Evolutionary conservation across 2,888 invertebrate species (phyloP), one percentile per base, ranked within the genome.

Genomic region (Philaethria dido): DNA sequence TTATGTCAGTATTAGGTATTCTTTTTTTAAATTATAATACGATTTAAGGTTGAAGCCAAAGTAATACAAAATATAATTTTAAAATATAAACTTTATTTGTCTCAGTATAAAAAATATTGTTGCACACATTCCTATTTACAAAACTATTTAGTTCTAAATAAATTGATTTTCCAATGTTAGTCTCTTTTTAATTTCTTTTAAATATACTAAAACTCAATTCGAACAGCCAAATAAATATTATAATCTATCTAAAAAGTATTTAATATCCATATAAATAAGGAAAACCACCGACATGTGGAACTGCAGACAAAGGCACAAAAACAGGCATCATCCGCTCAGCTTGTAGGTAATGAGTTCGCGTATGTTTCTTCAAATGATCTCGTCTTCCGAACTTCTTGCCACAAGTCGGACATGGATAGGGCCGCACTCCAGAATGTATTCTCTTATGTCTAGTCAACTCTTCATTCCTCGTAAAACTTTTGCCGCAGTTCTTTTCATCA

Each of bases 311-410:
- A 42, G 94, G 94, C 62, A 94, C 93, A 69, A 94, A 94, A 13
- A 94, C 93, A 5, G 94, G 93, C 89, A 93, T 93, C 91, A 94
- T 91, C 68, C 94, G 92, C 71, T 94, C 93, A 22, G 94, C 94
- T 68, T 94, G 94, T 16, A 94, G 83, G 75, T 88, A 93, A 80
- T 99, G 98, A 0, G 98, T 98, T 78, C 97, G 95, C 68, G 96
- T 95, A 82, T 99, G 99, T 79, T 99, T 99, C 88, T 98, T 98
- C 67, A 99, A 93, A 83, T 99, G 99, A 83, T 99, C 99, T 76
- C 98, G 96, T 50, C 99, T 94, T 0, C 98, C 98, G 82, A 99
- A 99, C 71, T 96, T 94, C 89, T 99, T 99, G 3, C 97, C 97
- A 80, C 99, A 99, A 18, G 96, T 95, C 0, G 94, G 92, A 81